Conservation (phyloP, 2,797 vertebrate genomes). For the Galagoides demidoff region DNA sequence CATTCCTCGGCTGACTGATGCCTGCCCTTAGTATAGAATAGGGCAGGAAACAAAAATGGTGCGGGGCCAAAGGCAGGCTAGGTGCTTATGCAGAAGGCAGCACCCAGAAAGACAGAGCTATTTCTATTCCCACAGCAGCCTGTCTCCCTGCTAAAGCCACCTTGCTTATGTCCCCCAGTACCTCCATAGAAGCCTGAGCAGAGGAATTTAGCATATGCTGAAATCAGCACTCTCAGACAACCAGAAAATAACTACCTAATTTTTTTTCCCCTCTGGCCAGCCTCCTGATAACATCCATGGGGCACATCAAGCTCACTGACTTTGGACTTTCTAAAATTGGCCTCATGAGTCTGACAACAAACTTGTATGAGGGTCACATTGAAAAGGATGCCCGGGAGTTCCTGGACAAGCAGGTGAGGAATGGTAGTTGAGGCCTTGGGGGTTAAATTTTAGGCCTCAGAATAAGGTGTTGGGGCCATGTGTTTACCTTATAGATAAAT, state of each 20-base stretch:
- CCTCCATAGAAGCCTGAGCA: neutral
- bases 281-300: constrained; percentile 98
- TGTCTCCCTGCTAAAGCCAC: neutral
- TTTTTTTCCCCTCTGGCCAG: constrained; percentile 84
- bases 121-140: neutral
- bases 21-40: neutral
- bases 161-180: neutral
- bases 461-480: neutral
- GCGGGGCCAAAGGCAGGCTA: neutral
- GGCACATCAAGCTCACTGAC: constrained; percentile 98
- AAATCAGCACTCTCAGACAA: neutral
- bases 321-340: constrained; percentile 98
- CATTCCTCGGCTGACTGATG: neutral
- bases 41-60: neutral
- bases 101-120: neutral
- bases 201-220: neutral
- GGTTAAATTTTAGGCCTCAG: neutral
- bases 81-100: neutral
- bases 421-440: neutral
- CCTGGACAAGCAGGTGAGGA: constrained; percentile 94
- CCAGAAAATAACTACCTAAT: constrained; percentile 5
- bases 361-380: constrained; percentile 97
- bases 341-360: constrained; percentile 98
- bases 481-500: neutral
- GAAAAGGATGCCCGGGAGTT: constrained; percentile 98